Percentiles rank a stretch among this genome's conserved stretches.
Conservation (phyloP, 1,140 invertebrate species). For the Drosophila micromelanica region DNA sequence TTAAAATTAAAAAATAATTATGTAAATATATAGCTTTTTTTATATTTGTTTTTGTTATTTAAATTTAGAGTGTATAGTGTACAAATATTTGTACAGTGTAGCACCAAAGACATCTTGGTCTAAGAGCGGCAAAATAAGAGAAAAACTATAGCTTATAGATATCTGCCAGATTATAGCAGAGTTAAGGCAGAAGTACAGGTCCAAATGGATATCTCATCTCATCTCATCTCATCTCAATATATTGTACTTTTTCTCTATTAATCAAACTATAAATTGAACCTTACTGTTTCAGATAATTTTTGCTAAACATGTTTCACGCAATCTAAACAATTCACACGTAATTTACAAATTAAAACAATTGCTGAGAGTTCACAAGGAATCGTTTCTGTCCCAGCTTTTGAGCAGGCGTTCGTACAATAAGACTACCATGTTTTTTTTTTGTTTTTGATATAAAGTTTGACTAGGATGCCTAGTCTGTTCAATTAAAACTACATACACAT, state of each 20-base stretch:
- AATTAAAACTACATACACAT: slow-evolving; percentile 40
- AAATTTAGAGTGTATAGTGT: slow-evolving; percentile 42
- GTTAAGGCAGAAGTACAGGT: slow-evolving; percentile 24
- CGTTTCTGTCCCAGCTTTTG: slow-evolving; percentile 4
- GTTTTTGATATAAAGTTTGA: slow-evolving; percentile 14
- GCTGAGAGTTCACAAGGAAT: background rate
- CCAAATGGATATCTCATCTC: slow-evolving; percentile 1
- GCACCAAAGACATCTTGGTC: slow-evolving; percentile 14
- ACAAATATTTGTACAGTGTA: slow-evolving; percentile 21
- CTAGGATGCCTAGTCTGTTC: slow-evolving; percentile 32
- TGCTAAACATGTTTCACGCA: slow-evolving; percentile 1
- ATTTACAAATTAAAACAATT: slow-evolving; percentile 10
- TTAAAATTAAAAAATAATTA: slow-evolving; percentile 71
- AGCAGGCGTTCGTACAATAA: slow-evolving; percentile 1
- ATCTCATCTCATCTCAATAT: background rate
- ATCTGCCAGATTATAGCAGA: slow-evolving; percentile 33
- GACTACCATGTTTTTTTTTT: slow-evolving; percentile 6
- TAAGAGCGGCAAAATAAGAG: slow-evolving; percentile 9
- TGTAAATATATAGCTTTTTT: slow-evolving; percentile 47
- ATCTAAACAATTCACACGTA: slow-evolving; percentile 4
- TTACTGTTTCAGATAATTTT: background rate
- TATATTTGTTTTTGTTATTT: slow-evolving; percentile 30
- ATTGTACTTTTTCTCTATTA: background rate
- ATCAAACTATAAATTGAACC: slow-evolving; percentile 5
- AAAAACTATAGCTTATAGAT: slow-evolving; percentile 41